Percentiles rank a stretch among this genome's conserved stretches.
Evolutionary conservation across 2,888 invertebrate species (phyloP).

Genomic region (Stenodera caucasica): DNA sequence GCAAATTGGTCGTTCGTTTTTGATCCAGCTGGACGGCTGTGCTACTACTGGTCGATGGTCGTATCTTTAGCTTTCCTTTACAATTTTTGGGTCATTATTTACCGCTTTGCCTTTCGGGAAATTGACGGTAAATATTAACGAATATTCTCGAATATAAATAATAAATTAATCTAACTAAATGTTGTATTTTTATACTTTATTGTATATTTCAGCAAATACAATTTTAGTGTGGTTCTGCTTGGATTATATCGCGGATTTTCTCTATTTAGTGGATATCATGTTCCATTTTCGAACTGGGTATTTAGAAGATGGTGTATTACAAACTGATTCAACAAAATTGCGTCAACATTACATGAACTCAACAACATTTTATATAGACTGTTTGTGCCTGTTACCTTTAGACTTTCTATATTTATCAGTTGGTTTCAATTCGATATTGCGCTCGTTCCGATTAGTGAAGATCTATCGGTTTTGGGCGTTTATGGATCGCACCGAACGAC

Average conservation of each 20-base stretch:
- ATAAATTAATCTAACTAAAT: background rate
- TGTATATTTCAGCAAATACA: slow-evolving; percentile 67
- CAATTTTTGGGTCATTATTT: slow-evolving; percentile 98
- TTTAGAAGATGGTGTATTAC: slow-evolving; percentile 95
- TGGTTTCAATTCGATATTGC: slow-evolving; percentile 91
- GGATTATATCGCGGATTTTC: slow-evolving; percentile 95
- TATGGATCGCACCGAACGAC: slow-evolving; percentile 96
- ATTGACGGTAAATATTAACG: slow-evolving; percentile 79
- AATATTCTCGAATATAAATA: background rate
- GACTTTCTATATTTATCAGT: slow-evolving; percentile 98
- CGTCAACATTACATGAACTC: slow-evolving; percentile 98
- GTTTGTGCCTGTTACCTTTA: slow-evolving; percentile 94
- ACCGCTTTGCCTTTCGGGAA: slow-evolving; percentile 98
- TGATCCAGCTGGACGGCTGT: slow-evolving; percentile 95
- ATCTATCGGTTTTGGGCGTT: slow-evolving; percentile 99
- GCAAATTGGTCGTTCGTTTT: slow-evolving; percentile 95
- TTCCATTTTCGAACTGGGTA: slow-evolving; percentile 98
- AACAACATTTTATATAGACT: slow-evolving; percentile 94
- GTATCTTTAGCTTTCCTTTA: slow-evolving; percentile 95
- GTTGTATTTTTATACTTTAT: background rate
- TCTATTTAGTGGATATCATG: slow-evolving; percentile 94
- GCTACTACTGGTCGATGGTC: slow-evolving; percentile 97
- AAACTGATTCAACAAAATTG: slow-evolving; percentile 91
- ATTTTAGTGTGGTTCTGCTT: slow-evolving; percentile 94
- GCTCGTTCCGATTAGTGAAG: slow-evolving; percentile 94